Percentiles rank a stretch among this genome's conserved stretches.
phyloP scores from a whole-genome alignment of 2,888 invertebrate genomes.

The Caenorhabditis plicata region DNA sequence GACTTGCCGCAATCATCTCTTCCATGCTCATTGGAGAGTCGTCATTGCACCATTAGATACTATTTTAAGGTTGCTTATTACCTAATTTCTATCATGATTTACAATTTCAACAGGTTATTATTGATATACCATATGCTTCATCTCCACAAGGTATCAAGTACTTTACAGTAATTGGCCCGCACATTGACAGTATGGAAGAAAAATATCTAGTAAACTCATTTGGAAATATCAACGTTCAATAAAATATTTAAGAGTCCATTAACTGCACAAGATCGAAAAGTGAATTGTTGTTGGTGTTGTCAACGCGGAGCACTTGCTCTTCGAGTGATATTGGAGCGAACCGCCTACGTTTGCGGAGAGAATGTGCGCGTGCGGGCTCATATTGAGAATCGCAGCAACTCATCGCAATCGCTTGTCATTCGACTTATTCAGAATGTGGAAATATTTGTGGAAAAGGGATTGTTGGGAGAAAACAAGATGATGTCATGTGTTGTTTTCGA shows the following conservation, averaged over 20 bases:
- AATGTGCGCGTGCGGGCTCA: conserved; percentile 65
- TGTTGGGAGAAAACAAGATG: conserved; percentile 76
- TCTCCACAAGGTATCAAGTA: conserved; percentile 80
- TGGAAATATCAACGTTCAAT: not conserved
- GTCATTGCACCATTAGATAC: conserved; percentile 76
- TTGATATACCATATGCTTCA: conserved; percentile 79
- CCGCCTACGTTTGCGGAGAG: conserved; percentile 73
- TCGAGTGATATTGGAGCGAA: conserved; percentile 75
- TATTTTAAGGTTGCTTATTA: conserved; percentile 71
- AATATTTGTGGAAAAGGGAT: conserved; percentile 77
- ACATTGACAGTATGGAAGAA: conserved; percentile 81
- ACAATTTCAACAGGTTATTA: conserved; percentile 66
- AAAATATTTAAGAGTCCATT: conserved; percentile 71
- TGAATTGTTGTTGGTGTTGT: conserved; percentile 77
- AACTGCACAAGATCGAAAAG: conserved; percentile 73
- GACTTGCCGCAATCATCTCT: conserved; percentile 75
- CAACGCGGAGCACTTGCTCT: conserved; percentile 75
- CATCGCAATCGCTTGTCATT: conserved; percentile 43
- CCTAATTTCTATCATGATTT: not conserved
- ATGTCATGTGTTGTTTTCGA: conserved; percentile 75
- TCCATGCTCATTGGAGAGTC: conserved; percentile 79
- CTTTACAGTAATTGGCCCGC: conserved; percentile 78
- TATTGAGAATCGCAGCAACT: conserved; percentile 48
- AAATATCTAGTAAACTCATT: conserved; percentile 74
- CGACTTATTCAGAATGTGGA: conserved; percentile 72